Base-by-base conservation (phyloP, 2,113 vertebrate species). In the Acrocephalus kingi region DNA sequence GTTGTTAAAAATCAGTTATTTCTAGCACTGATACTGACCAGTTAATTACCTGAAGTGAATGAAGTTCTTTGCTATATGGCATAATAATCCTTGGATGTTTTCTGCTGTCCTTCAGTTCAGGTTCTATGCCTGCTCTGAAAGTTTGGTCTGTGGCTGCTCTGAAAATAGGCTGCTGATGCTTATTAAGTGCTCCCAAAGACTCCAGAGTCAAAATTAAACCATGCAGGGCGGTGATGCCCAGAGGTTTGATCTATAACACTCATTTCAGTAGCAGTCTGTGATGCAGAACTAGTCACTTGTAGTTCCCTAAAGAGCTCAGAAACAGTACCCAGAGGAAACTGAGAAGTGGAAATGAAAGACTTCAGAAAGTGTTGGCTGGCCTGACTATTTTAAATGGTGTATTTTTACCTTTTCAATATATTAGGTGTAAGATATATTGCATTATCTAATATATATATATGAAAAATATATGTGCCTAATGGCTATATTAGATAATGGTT, bases 231-330 rank as follows among this genome's bases (percentile, higher is more conserved):
- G 31, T 8, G 62, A 31, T 83, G 87, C 82, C 15, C 37, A 39
- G 75, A 74, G 75, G 39, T 77, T 35, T 90, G 67, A 75, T 71
- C 61, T 81, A 3, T 24, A 35, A 55, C 62, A 83, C 79, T 95
- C 76, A 62, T 95, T 94, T 83, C 56, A 54, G 79, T 41, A 93
- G 87, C 69, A 68, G 81, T 15, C n/a, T 94, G 0, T 68, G 89
- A 61, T 69, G 81, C 84, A 89, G 81, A 94, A 87, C 33, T 77
- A 73, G 87, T 80, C 51, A 61, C 41, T 37, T 79, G 64, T 64
- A 77, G 76, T 96, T 96, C 94, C 88, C 83, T 63, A 81, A 93
- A 92, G 63, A 88, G 48, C 64, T 93, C 74, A 66, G 35, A 67
- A 85, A 48, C 35, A 66, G 75, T 7, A 62, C 21, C 23, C n/a